These are phyloP conservation scores for Thymelicus lineola DNA, from an alignment of 2,888 invertebrate genomes.

Conservation along the genomic window DNA sequence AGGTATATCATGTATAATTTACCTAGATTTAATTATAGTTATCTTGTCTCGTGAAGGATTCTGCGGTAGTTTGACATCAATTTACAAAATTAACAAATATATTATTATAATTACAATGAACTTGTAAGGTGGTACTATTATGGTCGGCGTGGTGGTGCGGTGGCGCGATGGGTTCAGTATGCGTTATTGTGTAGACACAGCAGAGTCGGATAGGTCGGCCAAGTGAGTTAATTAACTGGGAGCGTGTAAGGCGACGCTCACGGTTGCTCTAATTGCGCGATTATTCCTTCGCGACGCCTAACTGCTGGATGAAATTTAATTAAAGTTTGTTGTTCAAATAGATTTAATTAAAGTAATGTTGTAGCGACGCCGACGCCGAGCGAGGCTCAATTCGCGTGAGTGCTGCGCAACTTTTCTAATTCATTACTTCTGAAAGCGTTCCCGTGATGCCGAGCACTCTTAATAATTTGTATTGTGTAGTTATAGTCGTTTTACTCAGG, in stretches of 20 bases:
- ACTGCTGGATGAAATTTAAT: constrained; percentile 86
- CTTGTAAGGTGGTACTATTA: constrained; percentile 23
- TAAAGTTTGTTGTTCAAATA: constrained; percentile 87
- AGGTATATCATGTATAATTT: no score
- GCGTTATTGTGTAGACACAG: constrained; percentile 54
- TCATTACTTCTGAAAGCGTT: constrained; percentile 85
- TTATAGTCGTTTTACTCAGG: constrained; percentile 68
- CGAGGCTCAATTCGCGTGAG: constrained; percentile 83
- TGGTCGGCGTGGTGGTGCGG: constrained; percentile 8
- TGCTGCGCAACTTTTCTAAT: constrained; percentile 85
- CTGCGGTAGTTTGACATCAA: no score
- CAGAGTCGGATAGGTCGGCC: constrained; percentile 69
- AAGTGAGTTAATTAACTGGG: constrained; percentile 84
- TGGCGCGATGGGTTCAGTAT: constrained; percentile 24
- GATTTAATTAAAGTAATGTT: constrained; percentile 87
- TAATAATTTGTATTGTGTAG: constrained; percentile 85
- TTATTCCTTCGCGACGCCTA: constrained; percentile 85
- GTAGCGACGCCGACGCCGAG: constrained; percentile 76
- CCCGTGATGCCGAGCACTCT: constrained; percentile 84
- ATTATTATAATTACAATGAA: no score
- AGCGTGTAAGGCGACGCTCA: constrained; percentile 85
- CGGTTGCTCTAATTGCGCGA: constrained; percentile 85
- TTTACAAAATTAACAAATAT: no score
- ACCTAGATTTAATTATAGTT: no score
- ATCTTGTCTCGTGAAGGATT: no score